These are phyloP conservation scores for Glossophaga mutica DNA, from an alignment of 2,797 vertebrate genomes.

Conservation along the genomic window DNA sequence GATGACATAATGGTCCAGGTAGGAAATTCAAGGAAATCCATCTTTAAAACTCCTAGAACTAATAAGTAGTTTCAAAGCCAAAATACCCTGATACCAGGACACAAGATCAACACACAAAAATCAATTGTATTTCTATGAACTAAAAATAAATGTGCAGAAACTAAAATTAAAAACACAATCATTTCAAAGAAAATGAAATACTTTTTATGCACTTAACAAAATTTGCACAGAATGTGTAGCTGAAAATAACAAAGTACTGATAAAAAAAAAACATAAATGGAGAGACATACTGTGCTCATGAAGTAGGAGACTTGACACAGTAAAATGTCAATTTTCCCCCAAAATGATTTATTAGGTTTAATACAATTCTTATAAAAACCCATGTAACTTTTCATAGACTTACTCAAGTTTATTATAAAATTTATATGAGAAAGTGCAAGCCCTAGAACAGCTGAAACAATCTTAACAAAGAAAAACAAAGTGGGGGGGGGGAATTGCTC, in stretches of 20 bases:
- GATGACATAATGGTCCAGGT: background rate
- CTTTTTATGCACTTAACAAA: background rate
- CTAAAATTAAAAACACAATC: background rate
- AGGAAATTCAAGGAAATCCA: background rate
- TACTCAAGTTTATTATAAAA: background rate
- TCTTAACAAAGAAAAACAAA: conserved; percentile 3
- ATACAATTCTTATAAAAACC: conserved; percentile 1
- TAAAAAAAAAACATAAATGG: background rate
- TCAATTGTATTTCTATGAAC: background rate
- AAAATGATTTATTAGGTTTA: conserved; percentile 31
- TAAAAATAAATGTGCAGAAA: conserved; percentile 8
- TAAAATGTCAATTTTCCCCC: background rate
- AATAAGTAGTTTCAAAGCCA: background rate
- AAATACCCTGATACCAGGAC: too few relatives aligned
- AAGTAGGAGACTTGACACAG: background rate
- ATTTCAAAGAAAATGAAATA: background rate
- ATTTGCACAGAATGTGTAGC: background rate
- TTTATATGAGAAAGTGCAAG: background rate
- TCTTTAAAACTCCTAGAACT: background rate
- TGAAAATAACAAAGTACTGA: conserved; percentile 29
- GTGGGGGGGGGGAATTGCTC: background rate
- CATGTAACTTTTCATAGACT: background rate
- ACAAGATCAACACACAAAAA: background rate
- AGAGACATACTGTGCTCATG: background rate
- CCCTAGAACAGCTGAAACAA: background rate